Conservation (phyloP, 2,888 invertebrate genomes). For the Sepioteuthis lessoniana region DNA sequence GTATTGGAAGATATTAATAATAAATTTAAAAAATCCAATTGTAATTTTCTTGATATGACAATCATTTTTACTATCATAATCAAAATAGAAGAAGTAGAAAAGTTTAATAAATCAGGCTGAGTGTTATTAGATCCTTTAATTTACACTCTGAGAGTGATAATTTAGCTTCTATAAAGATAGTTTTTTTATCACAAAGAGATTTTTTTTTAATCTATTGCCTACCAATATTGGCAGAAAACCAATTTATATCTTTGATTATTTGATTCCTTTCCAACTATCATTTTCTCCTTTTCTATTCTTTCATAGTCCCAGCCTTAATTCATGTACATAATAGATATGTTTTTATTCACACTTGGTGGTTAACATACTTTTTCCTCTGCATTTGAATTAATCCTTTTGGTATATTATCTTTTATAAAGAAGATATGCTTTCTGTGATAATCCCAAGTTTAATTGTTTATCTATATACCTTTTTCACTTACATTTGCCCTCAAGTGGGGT, state of each 20-base stretch:
- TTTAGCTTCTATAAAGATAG: not conserved
- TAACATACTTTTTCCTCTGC: not conserved
- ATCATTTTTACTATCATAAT: not conserved
- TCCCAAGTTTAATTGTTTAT: not conserved
- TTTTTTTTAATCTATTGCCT: not conserved
- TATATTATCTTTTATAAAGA: no score
- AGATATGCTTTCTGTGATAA: not conserved
- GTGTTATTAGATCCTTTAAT: not conserved
- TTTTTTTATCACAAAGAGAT: not conserved
- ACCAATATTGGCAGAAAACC: not conserved
- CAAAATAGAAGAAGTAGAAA: not conserved
- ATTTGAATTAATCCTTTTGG: not conserved
- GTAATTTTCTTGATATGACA: not conserved
- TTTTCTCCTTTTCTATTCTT: not conserved
- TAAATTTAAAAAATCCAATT: no score
- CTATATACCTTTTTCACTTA: not conserved
- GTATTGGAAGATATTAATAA: not conserved
- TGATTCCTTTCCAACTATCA: not conserved
- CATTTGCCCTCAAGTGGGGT: not conserved
- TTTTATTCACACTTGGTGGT: not conserved
- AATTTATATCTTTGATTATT: not conserved
- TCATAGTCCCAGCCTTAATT: not conserved
- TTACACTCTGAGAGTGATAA: not conserved
- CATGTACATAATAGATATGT: not conserved
- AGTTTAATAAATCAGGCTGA: not conserved